These are phyloP conservation scores for Amblyraja radiata DNA, from an alignment of 2,797 vertebrate species.

Conservation along the genomic window DNA sequence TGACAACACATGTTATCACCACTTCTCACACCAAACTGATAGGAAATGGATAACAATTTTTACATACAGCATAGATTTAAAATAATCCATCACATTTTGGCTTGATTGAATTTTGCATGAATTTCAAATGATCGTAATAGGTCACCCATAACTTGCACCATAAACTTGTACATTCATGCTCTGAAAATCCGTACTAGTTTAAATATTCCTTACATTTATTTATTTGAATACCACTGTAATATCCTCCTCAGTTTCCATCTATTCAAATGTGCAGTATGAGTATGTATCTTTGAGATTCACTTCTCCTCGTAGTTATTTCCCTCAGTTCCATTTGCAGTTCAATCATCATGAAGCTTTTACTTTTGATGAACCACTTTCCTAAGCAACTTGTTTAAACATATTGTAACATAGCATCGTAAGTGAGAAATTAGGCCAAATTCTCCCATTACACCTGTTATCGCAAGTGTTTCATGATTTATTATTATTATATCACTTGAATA, in stretches of 20 bases:
- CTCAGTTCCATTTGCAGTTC: not conserved
- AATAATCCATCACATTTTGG: not conserved
- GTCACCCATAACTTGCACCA: not conserved
- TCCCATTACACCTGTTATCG: not conserved
- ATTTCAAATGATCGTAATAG: not conserved
- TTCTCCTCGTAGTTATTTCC: not conserved
- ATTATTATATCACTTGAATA: not conserved
- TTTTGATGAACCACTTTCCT: not conserved
- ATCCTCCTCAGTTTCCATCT: not conserved
- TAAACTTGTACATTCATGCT: not conserved
- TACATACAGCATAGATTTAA: not conserved
- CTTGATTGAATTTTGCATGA: not conserved
- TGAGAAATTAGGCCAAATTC: not conserved
- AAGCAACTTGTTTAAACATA: not conserved
- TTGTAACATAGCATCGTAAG: not conserved
- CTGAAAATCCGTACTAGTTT: not conserved
- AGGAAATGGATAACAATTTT: not conserved
- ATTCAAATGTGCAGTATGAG: not conserved
- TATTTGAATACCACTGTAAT: not conserved
- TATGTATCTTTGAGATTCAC: not conserved
- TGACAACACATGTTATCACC: not conserved
- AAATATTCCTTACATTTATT: not conserved
- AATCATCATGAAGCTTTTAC: not conserved
- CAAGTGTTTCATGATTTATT: not conserved
- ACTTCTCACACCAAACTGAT: not conserved